A percentile compares a stretch with the other conserved stretches of the same genome.
These are phyloP conservation scores for Cydia splendana DNA, from an alignment of 1,140 invertebrate genomes.

Conservation along the genomic window DNA sequence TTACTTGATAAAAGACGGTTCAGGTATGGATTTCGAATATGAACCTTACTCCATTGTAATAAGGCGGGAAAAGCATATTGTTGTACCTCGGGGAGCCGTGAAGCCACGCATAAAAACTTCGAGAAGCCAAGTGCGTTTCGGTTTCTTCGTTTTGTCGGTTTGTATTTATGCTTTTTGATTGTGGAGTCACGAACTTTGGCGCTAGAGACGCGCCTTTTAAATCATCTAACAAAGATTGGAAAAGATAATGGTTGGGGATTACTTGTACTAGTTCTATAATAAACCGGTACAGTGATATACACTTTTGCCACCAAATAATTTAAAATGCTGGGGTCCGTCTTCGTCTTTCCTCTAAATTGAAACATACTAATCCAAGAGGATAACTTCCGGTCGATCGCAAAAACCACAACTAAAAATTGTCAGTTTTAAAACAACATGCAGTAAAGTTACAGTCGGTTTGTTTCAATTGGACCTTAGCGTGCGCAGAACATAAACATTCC, in stretches of 20 bases:
- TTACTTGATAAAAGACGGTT: conserved; percentile 11
- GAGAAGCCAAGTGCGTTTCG: background rate
- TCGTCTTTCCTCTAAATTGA: no score
- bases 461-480: background rate
- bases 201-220: background rate
- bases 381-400: no score
- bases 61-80: background rate
- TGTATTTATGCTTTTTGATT: background rate
- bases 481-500: background rate
- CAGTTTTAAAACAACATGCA: no score
- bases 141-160: conserved; percentile 4
- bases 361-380: no score
- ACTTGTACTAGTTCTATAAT: no score
- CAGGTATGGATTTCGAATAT: background rate
- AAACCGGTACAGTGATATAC: no score
- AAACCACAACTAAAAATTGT: no score
- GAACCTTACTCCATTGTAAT: background rate
- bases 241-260: background rate
- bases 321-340: no score
- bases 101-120: conserved; percentile 8
- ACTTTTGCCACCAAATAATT: no score
- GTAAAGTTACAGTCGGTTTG: no score
- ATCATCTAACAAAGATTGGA: background rate
- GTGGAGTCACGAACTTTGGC: background rate
- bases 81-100: background rate